phyloP scores from a whole-genome alignment of 2,797 vertebrate species.

The Manis pentadactyla region DNA sequence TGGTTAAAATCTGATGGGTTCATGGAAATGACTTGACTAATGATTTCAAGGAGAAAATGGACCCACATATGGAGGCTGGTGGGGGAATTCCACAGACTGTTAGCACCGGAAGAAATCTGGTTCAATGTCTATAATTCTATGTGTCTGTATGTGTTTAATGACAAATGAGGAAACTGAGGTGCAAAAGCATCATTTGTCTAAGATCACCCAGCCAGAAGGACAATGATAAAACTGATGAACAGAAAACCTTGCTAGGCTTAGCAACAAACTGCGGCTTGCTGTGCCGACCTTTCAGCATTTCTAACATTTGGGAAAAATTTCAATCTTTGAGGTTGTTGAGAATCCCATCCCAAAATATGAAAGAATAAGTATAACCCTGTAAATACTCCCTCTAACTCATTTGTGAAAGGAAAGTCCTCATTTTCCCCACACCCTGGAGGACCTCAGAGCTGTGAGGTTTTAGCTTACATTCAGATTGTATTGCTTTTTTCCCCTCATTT shows the following conservation, averaged over 20 bases:
- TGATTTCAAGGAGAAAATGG: neutral
- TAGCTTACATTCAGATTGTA: neutral
- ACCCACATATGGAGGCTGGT: neutral
- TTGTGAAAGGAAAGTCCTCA: neutral
- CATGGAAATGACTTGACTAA: neutral
- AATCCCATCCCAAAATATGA: conserved; percentile 34
- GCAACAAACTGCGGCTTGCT: neutral
- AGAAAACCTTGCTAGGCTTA: neutral
- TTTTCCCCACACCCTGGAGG: neutral
- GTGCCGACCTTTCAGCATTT: conserved; percentile 12
- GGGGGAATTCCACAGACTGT: neutral
- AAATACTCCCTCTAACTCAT: neutral
- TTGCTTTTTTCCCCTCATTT: neutral
- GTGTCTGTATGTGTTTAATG: neutral
- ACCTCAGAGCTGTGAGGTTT: neutral
- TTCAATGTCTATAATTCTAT: neutral
- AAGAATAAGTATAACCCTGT: neutral
- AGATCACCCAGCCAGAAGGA: neutral
- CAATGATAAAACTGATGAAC: neutral
- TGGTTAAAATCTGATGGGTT: neutral
- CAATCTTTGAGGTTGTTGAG: conserved; percentile 13
- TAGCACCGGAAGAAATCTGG: neutral
- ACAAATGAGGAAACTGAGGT: neutral
- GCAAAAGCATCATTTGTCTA: neutral
- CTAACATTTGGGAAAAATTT: conserved; percentile 48